Conservation (phyloP, 2,888 invertebrate genomes). For the Aspidapion aeneum region DNA sequence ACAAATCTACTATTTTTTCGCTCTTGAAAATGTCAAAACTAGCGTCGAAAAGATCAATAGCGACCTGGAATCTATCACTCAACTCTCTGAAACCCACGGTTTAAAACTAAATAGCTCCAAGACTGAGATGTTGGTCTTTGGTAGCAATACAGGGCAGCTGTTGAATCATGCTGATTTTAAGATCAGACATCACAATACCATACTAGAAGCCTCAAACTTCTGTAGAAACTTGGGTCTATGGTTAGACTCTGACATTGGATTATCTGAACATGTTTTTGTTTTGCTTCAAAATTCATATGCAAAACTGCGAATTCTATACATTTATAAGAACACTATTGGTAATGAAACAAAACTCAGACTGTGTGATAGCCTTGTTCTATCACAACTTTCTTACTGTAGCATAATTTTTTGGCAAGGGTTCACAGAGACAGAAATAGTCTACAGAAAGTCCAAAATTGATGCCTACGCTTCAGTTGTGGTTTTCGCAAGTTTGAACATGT, state of each 20-base stretch:
- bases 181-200: background rate
- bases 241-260: background rate
- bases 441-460: background rate
- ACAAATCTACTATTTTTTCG: background rate
- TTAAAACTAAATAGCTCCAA: background rate
- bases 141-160: background rate
- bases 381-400: too few species aligned
- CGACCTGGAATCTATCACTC: background rate
- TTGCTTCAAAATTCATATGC: background rate
- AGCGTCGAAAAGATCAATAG: background rate
- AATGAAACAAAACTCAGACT: background rate
- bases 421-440: background rate
- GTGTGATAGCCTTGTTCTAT: too few species aligned
- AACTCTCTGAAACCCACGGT: background rate
- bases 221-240: background rate
- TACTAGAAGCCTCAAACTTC: background rate
- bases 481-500: background rate
- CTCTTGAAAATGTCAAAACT: background rate
- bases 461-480: background rate
- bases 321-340: background rate
- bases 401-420: too few species aligned
- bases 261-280: background rate
- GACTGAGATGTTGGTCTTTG: background rate
- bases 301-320: background rate
- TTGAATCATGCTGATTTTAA: background rate